Evolutionary conservation across 2,797 vertebrate genomes (phyloP).

Genomic region (Caiman crocodilus): DNA sequence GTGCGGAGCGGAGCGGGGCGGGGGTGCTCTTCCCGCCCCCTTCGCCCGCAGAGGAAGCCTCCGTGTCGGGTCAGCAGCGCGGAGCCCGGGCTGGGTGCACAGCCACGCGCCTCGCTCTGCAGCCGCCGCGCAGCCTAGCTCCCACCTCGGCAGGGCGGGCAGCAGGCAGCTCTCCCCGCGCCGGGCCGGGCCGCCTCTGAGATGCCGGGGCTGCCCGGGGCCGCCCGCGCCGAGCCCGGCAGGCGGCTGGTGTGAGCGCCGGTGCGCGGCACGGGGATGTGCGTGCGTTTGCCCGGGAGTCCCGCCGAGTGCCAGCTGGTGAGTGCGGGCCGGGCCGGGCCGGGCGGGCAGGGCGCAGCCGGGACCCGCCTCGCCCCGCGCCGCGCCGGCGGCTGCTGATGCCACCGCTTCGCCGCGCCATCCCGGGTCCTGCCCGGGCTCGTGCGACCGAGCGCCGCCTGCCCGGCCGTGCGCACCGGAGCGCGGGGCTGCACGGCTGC

Average conservation of each 20-base stretch:
- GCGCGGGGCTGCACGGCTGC: conserved; percentile 39
- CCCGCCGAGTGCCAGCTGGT: conserved; percentile 67
- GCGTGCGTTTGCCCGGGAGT: conserved; percentile 26
- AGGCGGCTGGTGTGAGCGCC: neutral
- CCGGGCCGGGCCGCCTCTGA: too few relatives aligned
- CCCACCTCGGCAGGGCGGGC: too few relatives aligned
- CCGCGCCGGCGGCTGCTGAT: neutral
- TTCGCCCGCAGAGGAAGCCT: too few relatives aligned
- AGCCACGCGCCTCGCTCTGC: neutral
- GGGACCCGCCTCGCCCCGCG: neutral
- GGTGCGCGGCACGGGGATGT: conserved; percentile 55
- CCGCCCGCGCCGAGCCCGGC: conserved; percentile 1
- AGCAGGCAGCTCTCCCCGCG: too few relatives aligned
- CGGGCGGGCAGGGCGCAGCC: neutral
- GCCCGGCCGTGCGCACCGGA: neutral
- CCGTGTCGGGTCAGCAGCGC: too few relatives aligned
- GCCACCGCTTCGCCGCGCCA: too few relatives aligned
- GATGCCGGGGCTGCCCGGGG: neutral
- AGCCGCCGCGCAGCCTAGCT: too few relatives aligned
- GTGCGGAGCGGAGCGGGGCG: too few relatives aligned
- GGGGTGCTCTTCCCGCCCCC: too few relatives aligned
- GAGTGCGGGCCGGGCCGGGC: conserved; percentile 63
- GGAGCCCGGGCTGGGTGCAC: too few relatives aligned
- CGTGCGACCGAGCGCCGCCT: neutral
- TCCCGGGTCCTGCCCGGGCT: too few relatives aligned